These are phyloP conservation scores for Numenius phaeopus DNA, from an alignment of 2,797 vertebrate genomes.

Conservation along the genomic window DNA sequence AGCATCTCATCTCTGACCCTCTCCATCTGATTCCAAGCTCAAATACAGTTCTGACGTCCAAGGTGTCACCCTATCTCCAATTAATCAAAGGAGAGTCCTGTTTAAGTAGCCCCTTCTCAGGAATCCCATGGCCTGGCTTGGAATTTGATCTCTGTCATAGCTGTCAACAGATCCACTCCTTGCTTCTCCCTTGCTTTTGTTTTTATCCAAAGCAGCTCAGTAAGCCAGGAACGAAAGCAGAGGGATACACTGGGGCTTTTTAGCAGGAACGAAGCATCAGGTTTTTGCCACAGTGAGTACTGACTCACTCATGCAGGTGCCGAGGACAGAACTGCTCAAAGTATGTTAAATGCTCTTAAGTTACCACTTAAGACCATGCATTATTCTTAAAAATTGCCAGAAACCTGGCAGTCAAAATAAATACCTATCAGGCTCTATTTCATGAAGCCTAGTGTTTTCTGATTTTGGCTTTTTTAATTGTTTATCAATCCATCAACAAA, in stretches of 20 bases:
- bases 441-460: neutral
- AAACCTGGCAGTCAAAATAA: neutral
- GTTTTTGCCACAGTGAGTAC: neutral
- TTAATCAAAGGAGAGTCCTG: slow-evolving; percentile 66
- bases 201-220: slow-evolving; percentile 1
- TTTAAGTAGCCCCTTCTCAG: slow-evolving; percentile 54
- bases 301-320: neutral
- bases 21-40: slow-evolving; percentile 29
- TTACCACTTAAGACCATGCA: neutral
- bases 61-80: slow-evolving; percentile 68
- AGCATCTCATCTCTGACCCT: slow-evolving; percentile 60
- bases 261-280: neutral
- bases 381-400: neutral
- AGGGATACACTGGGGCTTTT: neutral
- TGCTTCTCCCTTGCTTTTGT: slow-evolving; percentile 55
- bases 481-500: slow-evolving; percentile 39
- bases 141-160: slow-evolving; percentile 60
- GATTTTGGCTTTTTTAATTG: neutral
- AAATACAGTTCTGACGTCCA: slow-evolving; percentile 70
- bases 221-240: neutral
- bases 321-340: neutral
- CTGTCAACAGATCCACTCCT: slow-evolving; percentile 61
- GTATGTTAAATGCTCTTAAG: neutral
- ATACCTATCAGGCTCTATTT: neutral
- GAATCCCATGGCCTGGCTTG: slow-evolving; percentile 56